Percentiles rank a stretch among this genome's conserved stretches.
Evolutionary conservation across 1,140 invertebrate species (phyloP).

Genomic region (Oncopeltus fasciatus): DNA sequence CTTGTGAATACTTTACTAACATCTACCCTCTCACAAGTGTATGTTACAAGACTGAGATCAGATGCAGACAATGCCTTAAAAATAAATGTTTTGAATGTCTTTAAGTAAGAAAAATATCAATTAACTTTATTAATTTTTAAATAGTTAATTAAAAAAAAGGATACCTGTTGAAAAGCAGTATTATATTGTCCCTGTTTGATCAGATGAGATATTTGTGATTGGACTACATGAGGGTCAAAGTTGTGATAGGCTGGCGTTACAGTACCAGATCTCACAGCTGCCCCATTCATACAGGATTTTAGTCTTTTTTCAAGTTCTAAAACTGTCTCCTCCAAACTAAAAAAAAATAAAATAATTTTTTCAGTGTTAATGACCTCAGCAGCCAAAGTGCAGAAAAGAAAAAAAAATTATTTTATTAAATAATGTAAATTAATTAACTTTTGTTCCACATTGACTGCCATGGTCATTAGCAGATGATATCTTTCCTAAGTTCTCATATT

Average conservation of each 20-base stretch:
- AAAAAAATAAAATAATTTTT: not conserved
- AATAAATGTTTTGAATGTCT: too few relatives aligned
- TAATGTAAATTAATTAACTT: too few relatives aligned
- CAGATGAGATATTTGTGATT: slow-evolving; percentile 57
- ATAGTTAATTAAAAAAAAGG: not conserved
- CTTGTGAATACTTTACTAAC: slow-evolving; percentile 57
- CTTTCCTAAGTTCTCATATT: too few relatives aligned
- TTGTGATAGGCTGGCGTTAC: slow-evolving; percentile 45
- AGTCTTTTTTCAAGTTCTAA: slow-evolving; percentile 9
- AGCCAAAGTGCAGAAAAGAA: too few relatives aligned
- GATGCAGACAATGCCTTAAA: slow-evolving; percentile 65
- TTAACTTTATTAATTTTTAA: not conserved
- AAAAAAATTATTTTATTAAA: too few relatives aligned
- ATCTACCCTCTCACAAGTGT: slow-evolving; percentile 68
- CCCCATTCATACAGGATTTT: slow-evolving; percentile 7
- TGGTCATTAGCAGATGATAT: too few relatives aligned
- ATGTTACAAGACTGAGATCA: slow-evolving; percentile 68
- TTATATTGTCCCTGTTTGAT: slow-evolving; percentile 60
- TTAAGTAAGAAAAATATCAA: not conserved
- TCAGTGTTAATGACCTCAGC: not conserved
- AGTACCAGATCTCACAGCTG: slow-evolving; percentile 44
- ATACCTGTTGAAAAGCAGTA: slow-evolving; percentile 72
- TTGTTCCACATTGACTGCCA: too few relatives aligned
- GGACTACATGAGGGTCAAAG: slow-evolving; percentile 43
- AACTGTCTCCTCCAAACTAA: slow-evolving; percentile 15